Evolutionary conservation across 2,888 invertebrate species (phyloP).

Genomic region (Mechanitis mazaeus): DNA sequence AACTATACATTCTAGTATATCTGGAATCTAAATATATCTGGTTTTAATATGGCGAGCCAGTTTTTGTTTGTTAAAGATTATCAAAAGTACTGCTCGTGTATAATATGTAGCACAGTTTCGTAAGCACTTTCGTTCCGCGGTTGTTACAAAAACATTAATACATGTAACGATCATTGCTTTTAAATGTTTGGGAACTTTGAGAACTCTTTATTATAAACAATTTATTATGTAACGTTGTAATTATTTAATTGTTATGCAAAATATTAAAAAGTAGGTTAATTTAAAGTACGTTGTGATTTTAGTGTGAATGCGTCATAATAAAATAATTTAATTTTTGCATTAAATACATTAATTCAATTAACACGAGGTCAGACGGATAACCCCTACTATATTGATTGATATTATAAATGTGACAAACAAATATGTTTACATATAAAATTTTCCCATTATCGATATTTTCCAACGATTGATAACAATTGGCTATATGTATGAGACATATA

Average conservation of each 20-base stretch:
- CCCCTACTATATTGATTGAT: neutral
- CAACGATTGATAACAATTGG: neutral
- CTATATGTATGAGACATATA: neutral
- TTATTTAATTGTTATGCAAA: too few species aligned
- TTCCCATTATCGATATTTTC: neutral
- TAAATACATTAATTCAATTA: neutral
- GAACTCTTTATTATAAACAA: too few species aligned
- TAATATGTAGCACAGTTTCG: slow-evolving; percentile 14
- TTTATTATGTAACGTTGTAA: too few species aligned
- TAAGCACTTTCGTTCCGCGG: slow-evolving; percentile 30
- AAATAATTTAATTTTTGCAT: neutral
- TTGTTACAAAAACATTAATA: slow-evolving; percentile 24
- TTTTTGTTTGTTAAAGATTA: too few species aligned
- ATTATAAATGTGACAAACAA: neutral
- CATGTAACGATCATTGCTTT: slow-evolving; percentile 4
- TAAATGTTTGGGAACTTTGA: too few species aligned
- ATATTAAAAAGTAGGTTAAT: too few species aligned
- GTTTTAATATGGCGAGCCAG: too few species aligned
- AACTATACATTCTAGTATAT: too few species aligned
- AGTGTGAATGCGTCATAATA: neutral
- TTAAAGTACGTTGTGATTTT: too few species aligned
- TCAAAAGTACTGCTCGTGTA: too few species aligned
- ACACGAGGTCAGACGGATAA: neutral
- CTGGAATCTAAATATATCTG: too few species aligned
- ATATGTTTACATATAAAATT: neutral